Evolutionary conservation across 2,888 invertebrate species (phyloP), one percentile per base, ranked within the genome.

Genomic region (Lithosia quadra): DNA sequence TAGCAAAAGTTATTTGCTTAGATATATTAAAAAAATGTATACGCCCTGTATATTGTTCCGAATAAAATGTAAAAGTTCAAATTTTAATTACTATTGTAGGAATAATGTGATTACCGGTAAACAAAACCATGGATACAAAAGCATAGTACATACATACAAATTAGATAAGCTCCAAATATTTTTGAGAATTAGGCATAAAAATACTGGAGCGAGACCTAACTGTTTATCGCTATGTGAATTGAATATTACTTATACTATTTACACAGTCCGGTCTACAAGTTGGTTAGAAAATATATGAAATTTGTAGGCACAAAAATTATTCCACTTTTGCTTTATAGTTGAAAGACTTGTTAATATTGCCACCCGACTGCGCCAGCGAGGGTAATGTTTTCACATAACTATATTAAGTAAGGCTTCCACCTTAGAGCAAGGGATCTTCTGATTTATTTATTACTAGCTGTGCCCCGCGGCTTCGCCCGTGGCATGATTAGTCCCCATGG

Each of bases 121-220:
- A 43, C 18, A 43, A 39, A 49, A n/a, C 8, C n/a, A n/a, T 49
- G 9, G n/a, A n/a, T n/a, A 1, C 9, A 49, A 49, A 49, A 39
- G 39, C 9, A n/a, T 43, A 18, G n/a, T n/a, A n/a, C n/a, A 2
- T 49, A 49, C n/a, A 18, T 49, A 11, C 34, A 64, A n/a, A 36
- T 53, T 53, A 49, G 58, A 49, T 65, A 33, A 33, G 58, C 65
- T 59, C 65, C 49, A 49, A 34, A 49, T 65, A 36, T 39, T 60
- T 60, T 66, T 22, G 59, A 33, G 60, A 60, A 55, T 55, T 61
- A 22, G 18, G 9, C 0, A 36, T 43, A 10, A 66, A 13, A 21
- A 36, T 66, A 34, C 60, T 34, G 49, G 49, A 66, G 53, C 56
- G 64, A 64, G n/a, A 64, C 56, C 33, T 34, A 61, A 28, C 61